Evolutionary conservation across 2,888 invertebrate genomes (phyloP), one percentile per base, ranked within the genome.

Genomic region (Pemphredon lugubris): DNA sequence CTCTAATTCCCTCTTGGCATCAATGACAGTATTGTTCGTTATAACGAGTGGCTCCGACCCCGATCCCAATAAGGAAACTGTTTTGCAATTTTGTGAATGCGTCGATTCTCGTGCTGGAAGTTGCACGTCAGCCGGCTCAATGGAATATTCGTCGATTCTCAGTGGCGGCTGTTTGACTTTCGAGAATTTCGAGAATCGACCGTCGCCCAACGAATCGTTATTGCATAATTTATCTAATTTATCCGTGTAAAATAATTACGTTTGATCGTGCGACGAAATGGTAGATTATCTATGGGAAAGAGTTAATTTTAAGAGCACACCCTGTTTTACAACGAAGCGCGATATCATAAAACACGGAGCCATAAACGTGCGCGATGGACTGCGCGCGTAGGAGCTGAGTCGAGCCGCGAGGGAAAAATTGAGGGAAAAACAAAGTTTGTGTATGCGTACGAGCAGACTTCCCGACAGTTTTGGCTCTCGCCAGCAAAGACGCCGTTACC

Each of bases 401-500:
- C 16, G 14, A 11, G n/a, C 11, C 42, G 39, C 13, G 9, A 4
- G 21, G 18, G 20, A 57, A 47, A 44, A 34, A 37, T 18, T 30
- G 37, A 18, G 26, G 23, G 14, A 44, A 58, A 73, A 63, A 30
- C 26, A 54, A 65, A 69, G 23, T 57, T 58, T 55, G 13, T 53
- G 23, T 42, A 40, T 32, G 16, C 47, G 39, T 34, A 53, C 48
- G 74, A 47, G 60, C 65, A 64, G 75, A 72, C 75, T 73, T 71
- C 50, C 64, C 66, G 76, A 75, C 73, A 79, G 81, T 83, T 85
- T 81, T 77, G 79, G 75, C 77, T 83, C 73, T 75, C 65, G 75
- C 75, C 69, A 73, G 75, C 70, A 59, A n/a, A 67, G 63, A 68
- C 65, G 63, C 80, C 79, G 83, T 87, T 86, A 85, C 81, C 65